Conservation (phyloP, 2,888 invertebrate genomes). For the Tortrix viridana region DNA sequence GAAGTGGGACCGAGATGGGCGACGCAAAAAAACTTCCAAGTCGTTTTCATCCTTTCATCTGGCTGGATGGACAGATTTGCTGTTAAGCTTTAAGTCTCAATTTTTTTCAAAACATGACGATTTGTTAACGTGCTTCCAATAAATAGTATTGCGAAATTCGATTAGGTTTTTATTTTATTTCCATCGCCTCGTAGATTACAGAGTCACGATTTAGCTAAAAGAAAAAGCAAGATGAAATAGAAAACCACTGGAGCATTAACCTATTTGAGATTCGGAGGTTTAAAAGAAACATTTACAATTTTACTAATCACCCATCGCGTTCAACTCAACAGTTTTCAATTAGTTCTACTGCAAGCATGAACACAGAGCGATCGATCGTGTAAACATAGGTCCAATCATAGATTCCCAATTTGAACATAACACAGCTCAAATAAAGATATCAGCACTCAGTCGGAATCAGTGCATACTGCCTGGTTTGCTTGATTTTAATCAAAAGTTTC, state of each 20-base stretch:
- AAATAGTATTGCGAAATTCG: conserved; percentile 21
- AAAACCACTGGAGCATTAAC: neutral
- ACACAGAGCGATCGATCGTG: conserved; percentile 60
- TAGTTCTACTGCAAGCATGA: conserved; percentile 17
- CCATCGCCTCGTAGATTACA: conserved; percentile 19
- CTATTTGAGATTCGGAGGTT: neutral
- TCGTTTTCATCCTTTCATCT: conserved; percentile 45
- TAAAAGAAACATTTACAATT: neutral
- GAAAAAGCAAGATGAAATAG: conserved; percentile 14
- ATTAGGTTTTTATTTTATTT: conserved; percentile 17
- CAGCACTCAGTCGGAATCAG: conserved; percentile 65
- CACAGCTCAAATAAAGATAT: conserved; percentile 80
- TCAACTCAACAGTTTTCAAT: conserved; percentile 4
- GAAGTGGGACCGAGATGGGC: conserved; percentile 48
- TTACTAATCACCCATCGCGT: neutral
- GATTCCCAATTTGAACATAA: conserved; percentile 68
- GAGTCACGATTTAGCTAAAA: conserved; percentile 29
- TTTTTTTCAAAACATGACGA: neutral
- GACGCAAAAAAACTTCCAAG: conserved; percentile 44
- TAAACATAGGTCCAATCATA: conserved; percentile 65
- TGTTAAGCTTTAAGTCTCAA: too few species aligned
- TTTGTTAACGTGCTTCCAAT: conserved; percentile 8
- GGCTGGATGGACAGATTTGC: conserved; percentile 41
- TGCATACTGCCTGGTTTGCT: conserved; percentile 69
- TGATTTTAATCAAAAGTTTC: conserved; percentile 84